phyloP scores from a whole-genome alignment of 2,797 vertebrate species.

The Lophotriccus pileatus region DNA sequence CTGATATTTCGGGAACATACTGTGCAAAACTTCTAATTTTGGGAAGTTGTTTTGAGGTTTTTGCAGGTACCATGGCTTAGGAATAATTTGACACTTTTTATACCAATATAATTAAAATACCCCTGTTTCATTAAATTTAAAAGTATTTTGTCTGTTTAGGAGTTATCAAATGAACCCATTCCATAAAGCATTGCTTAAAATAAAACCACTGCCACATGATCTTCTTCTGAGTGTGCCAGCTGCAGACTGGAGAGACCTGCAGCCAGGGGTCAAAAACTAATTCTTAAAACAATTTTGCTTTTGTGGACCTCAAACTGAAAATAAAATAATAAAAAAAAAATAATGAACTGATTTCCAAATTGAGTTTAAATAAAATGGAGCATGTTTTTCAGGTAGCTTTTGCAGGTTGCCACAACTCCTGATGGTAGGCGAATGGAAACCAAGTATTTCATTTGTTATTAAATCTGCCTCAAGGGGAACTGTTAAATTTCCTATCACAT shows the following conservation, averaged over 20 bases:
- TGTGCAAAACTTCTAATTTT: not conserved
- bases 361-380: not conserved
- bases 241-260: not conserved
- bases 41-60: not conserved
- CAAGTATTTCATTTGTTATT: not conserved
- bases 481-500: not conserved
- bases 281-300: not conserved
- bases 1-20: conserved; percentile 13
- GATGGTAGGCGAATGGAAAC: not conserved
- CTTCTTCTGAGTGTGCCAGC: not conserved
- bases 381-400: not conserved
- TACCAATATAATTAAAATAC: not conserved
- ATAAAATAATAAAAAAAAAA: too few relatives aligned
- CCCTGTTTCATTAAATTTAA: not conserved
- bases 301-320: not conserved
- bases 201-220: not conserved
- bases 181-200: not conserved
- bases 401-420: not conserved
- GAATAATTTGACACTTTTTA: not conserved
- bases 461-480: not conserved
- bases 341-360: not conserved
- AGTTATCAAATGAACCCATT: not conserved
- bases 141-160: not conserved
- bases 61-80: not conserved
- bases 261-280: not conserved